A percentile compares a stretch with the other conserved stretches of the same genome.
phyloP scores from a whole-genome alignment of 2,797 vertebrate species.

The Ceryle rudis region DNA sequence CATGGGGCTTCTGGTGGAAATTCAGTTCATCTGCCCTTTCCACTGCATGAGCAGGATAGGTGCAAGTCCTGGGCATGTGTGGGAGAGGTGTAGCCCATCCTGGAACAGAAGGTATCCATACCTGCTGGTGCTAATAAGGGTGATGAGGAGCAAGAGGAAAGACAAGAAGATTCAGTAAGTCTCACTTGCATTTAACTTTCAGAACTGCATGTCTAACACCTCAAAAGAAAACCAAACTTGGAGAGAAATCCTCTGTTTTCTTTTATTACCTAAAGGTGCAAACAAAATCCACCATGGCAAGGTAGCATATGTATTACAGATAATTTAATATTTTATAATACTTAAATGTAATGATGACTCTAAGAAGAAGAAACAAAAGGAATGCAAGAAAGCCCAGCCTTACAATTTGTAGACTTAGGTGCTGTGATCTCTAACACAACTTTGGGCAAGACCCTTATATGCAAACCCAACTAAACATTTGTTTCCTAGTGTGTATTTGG shows the following conservation, averaged over 20 bases:
- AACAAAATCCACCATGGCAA: not conserved
- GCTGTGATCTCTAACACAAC: not conserved
- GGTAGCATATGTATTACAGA: not conserved
- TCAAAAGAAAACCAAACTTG: not conserved
- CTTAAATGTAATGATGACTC: not conserved
- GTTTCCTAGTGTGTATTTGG: not conserved
- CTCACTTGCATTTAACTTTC: accelerated
- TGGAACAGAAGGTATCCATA: not conserved
- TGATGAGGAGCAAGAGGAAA: not conserved
- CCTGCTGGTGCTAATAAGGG: accelerated
- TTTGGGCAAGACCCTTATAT: not conserved
- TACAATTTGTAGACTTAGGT: not conserved
- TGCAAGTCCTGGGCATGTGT: not conserved
- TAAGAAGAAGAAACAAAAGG: not conserved
- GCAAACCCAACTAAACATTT: not conserved
- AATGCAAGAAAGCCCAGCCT: not conserved
- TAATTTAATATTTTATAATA: not conserved
- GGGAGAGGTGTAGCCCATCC: not conserved
- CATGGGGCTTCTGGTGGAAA: not conserved
- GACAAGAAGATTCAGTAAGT: not conserved
- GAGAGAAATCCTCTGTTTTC: not conserved
- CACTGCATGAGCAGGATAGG: not conserved
- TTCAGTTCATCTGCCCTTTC: not conserved
- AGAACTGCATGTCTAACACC: not conserved
- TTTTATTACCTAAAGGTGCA: not conserved